Conservation (phyloP, 1,140 invertebrate species). For the Metaphire vulgaris region DNA sequence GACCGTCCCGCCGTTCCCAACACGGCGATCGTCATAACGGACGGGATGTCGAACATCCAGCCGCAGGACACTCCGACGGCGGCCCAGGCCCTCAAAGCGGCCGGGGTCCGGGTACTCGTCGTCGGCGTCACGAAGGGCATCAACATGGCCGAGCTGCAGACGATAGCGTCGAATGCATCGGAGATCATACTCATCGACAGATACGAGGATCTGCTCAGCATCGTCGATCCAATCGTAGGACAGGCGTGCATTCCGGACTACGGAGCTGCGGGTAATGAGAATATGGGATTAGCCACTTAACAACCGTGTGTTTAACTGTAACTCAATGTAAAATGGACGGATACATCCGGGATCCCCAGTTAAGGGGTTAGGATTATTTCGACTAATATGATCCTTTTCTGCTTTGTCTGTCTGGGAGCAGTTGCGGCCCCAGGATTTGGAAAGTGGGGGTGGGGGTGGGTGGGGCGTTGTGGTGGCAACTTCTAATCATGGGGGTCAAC, state of each 20-base stretch:
- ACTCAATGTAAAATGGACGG: too few species aligned
- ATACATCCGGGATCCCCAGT: too few species aligned
- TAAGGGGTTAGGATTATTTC: too few species aligned
- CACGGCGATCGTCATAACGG: conserved; percentile 4
- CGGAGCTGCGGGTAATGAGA: not conserved
- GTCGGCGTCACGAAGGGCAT: conserved; percentile 1
- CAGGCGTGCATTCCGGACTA: not conserved
- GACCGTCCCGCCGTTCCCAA: not conserved
- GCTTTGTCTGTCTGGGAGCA: too few species aligned
- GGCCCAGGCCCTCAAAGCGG: not conserved
- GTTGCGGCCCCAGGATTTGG: too few species aligned
- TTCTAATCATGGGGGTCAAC: too few species aligned
- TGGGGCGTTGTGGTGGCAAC: too few species aligned
- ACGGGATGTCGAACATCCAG: not conserved
- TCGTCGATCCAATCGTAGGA: not conserved
- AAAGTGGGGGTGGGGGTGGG: too few species aligned
- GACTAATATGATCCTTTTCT: too few species aligned
- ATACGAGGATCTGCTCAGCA: not conserved
- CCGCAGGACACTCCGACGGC: not conserved
- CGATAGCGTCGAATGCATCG: not conserved
- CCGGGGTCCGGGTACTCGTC: not conserved
- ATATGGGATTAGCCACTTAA: too few species aligned
- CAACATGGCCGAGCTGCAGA: not conserved
- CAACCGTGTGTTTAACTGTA: too few species aligned
- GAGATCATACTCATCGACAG: not conserved